Conservation (phyloP, 2,888 invertebrate species). For the Hanleya hanleyi region DNA sequence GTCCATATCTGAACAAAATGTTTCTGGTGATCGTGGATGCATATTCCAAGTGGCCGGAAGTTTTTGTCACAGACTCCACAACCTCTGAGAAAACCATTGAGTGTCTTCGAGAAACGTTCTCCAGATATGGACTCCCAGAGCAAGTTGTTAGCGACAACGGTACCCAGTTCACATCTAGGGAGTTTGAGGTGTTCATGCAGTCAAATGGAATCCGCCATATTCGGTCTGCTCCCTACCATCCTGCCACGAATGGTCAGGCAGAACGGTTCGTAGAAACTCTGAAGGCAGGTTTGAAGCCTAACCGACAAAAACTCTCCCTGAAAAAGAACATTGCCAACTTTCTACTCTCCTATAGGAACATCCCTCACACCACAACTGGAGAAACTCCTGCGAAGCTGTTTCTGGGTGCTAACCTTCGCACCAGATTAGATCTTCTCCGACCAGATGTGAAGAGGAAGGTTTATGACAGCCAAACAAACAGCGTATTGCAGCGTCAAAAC, state of each 20-base stretch:
- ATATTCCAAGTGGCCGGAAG: conserved; percentile 46
- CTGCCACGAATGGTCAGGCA: conserved; percentile 4
- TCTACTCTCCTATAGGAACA: background rate
- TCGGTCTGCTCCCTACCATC: background rate
- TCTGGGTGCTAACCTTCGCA: conserved; percentile 26
- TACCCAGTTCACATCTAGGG: no score
- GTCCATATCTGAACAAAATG: conserved; percentile 34
- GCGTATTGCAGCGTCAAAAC: no score
- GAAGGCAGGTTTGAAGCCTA: background rate
- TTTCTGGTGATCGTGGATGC: conserved; percentile 45
- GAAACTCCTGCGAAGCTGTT: conserved; percentile 35
- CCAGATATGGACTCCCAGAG: conserved; percentile 32
- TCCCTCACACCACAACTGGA: background rate
- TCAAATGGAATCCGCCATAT: background rate
- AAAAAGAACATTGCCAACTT: background rate
- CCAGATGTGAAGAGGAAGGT: background rate
- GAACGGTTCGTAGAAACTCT: background rate
- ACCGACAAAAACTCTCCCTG: background rate
- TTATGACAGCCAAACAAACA: no score
- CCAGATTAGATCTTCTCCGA: conserved; percentile 14
- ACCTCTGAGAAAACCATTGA: conserved; percentile 36
- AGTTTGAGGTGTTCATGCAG: background rate
- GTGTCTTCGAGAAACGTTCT: conserved; percentile 35
- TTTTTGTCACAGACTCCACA: conserved; percentile 21
- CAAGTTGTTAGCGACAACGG: conserved; percentile 26